Conservation (phyloP, 2,888 invertebrate genomes). For the Spilosoma lubricipeda region DNA sequence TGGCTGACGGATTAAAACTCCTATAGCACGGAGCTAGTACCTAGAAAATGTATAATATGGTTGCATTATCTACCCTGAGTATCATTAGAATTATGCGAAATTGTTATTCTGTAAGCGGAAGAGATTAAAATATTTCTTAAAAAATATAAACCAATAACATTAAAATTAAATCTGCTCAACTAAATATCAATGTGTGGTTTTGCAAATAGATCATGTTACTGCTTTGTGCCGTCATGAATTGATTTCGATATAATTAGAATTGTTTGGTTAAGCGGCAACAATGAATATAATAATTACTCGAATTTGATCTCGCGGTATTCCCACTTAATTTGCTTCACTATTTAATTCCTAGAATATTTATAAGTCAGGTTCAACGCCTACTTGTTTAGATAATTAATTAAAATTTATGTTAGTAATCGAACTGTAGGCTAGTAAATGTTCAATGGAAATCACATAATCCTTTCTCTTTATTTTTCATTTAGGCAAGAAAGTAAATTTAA, state of each 20-base stretch:
- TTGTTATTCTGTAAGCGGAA: not conserved
- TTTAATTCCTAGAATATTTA: constrained; percentile 13
- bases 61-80: not conserved
- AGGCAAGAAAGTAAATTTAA: no score
- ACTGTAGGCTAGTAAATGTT: not conserved
- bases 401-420: not conserved
- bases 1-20: not conserved
- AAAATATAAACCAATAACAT: not conserved
- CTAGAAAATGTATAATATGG: not conserved
- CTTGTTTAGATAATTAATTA: not conserved
- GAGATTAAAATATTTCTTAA: not conserved
- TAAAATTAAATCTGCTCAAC: constrained; percentile 6
- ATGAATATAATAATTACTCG: constrained; percentile 7
- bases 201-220: not conserved
- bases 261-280: constrained; percentile 11
- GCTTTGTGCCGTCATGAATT: constrained; percentile 14
- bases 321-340: constrained; percentile 5
- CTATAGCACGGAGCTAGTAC: not conserved
- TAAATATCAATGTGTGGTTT: constrained; percentile 14
- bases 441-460: not conserved
- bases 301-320: constrained; percentile 13
- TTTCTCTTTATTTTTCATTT: not conserved
- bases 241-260: constrained; percentile 9
- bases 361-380: constrained; percentile 10
- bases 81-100: not conserved